These are phyloP conservation scores for Sarcophaga rosellei DNA, from an alignment of 2,888 invertebrate genomes.

Conservation along the genomic window DNA sequence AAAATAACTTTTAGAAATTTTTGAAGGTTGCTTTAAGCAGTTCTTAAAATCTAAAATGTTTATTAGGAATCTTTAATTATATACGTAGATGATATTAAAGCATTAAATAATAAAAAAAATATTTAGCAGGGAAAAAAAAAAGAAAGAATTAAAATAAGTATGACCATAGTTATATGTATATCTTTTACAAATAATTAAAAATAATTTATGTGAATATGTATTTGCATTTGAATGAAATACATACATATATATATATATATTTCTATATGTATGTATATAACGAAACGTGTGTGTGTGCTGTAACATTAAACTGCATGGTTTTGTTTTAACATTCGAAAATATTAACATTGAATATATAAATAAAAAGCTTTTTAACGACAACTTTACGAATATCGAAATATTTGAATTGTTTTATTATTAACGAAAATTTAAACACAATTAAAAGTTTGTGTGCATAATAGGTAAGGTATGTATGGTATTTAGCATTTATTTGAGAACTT, in stretches of 20 bases:
- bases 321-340: not conserved
- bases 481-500: not conserved
- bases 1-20: constrained; percentile 8
- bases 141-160: constrained; percentile 57
- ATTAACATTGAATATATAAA: not conserved
- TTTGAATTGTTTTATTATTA: not conserved
- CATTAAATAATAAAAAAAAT: constrained; percentile 49
- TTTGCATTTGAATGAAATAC: constrained; percentile 10
- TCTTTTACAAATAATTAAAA: constrained; percentile 36
- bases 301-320: not conserved
- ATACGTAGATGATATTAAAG: not conserved
- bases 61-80: not conserved
- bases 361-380: not conserved
- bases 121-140: constrained; percentile 21
- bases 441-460: not conserved
- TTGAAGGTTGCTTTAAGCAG: constrained; percentile 4
- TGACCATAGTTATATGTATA: constrained; percentile 55
- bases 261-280: too few species aligned
- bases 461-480: not conserved
- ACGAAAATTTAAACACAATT: constrained; percentile 2
- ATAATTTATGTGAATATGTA: constrained; percentile 10
- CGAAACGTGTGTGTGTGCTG: not conserved
- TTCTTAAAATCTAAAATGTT: constrained; percentile 38
- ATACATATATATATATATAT: too few species aligned
- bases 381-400: constrained; percentile 6